Evolutionary conservation across 2,797 vertebrate genomes (phyloP).

Genomic region (Fistularia tabacaria): DNA sequence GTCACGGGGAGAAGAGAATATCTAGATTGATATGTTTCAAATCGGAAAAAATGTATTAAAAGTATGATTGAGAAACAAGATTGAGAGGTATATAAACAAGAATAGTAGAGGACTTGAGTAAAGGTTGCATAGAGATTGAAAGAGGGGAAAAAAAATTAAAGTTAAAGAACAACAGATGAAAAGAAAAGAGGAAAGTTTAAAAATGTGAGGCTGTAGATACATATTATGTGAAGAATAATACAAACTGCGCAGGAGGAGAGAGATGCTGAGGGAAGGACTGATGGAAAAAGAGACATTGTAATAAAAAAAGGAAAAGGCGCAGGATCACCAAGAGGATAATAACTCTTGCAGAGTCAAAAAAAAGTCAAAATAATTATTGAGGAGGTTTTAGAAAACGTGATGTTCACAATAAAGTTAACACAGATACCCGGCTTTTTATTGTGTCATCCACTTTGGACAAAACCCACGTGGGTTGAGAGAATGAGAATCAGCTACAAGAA

Average conservation of each 20-base stretch:
- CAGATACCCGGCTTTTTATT: no score
- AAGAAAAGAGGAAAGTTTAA: slow-evolving; percentile 1
- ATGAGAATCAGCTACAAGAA: no score
- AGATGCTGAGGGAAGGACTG: neutral
- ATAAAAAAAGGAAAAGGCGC: neutral
- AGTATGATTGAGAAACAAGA: no score
- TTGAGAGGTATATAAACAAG: neutral
- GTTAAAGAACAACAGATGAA: neutral
- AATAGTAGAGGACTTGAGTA: neutral
- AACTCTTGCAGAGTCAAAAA: slow-evolving; percentile 9
- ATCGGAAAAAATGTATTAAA: neutral
- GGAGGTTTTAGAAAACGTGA: no score
- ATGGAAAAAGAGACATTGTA: slow-evolving; percentile 11
- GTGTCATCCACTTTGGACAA: no score
- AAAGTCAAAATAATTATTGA: neutral
- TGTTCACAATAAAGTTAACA: no score
- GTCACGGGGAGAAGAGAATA: neutral
- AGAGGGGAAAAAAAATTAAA: neutral
- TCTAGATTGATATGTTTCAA: neutral
- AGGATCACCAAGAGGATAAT: slow-evolving; percentile 20
- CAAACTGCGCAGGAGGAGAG: slow-evolving; percentile 7
- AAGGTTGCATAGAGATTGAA: neutral
- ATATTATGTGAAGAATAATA: neutral
- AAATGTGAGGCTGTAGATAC: neutral
- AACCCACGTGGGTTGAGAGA: no score